phyloP scores from a whole-genome alignment of 2,888 invertebrate species.

The Sisyra nigra region DNA sequence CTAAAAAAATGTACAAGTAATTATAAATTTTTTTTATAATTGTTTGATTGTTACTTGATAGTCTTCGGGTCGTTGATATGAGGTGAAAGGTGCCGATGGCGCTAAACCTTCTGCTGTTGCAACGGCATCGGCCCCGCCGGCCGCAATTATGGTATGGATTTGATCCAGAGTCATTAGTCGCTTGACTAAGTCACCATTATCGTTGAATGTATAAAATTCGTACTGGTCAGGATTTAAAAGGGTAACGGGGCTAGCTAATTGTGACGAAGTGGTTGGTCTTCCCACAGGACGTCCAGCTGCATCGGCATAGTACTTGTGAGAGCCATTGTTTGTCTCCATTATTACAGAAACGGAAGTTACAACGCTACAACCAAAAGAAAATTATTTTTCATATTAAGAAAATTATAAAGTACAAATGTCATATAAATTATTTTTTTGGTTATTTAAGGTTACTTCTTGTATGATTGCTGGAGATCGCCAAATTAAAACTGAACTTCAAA shows the following conservation, averaged over 20 bases:
- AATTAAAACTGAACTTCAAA: too few relatives aligned
- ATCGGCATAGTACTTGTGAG: slow-evolving; percentile 46
- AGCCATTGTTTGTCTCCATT: slow-evolving; percentile 35
- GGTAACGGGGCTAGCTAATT: slow-evolving; percentile 64
- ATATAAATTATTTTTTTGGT: too few relatives aligned
- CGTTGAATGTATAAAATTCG: slow-evolving; percentile 76
- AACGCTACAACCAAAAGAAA: slow-evolving; percentile 30
- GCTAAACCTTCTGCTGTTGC: slow-evolving; percentile 21
- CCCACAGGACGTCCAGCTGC: slow-evolving; percentile 49
- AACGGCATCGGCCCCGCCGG: slow-evolving; percentile 54
- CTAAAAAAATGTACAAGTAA: slow-evolving; percentile 13
- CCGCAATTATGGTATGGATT: slow-evolving; percentile 72
- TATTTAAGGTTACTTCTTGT: too few relatives aligned
- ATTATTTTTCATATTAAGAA: not conserved
- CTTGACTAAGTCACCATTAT: slow-evolving; percentile 66
- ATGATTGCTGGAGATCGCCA: too few relatives aligned
- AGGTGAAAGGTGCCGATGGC: slow-evolving; percentile 23
- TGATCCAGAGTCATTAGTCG: slow-evolving; percentile 71
- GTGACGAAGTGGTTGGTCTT: slow-evolving; percentile 42
- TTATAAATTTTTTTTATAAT: not conserved
- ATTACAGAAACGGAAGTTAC: slow-evolving; percentile 49
- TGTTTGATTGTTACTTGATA: not conserved
- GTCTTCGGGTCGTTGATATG: slow-evolving; percentile 26
- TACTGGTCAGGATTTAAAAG: slow-evolving; percentile 68
- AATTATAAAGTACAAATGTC: too few relatives aligned